Evolutionary conservation across 2,888 invertebrate species (phyloP).

Genomic region (Meliscaeva auricollis): DNA sequence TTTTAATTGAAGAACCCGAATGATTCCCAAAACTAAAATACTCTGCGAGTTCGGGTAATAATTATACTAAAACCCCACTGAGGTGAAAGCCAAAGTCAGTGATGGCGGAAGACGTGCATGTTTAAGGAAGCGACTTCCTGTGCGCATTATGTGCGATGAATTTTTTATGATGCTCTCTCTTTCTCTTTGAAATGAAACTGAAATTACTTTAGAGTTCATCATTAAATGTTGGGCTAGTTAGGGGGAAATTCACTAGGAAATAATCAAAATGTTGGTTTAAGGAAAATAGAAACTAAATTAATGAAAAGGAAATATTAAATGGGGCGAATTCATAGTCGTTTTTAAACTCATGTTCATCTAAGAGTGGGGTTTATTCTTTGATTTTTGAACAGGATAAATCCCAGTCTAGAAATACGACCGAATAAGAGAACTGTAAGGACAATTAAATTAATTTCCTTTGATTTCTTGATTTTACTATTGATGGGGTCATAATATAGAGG

Average conservation of each 20-base stretch:
- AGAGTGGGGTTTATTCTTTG: too few relatives aligned
- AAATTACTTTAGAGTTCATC: slow-evolving; percentile 63
- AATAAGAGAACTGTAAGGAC: too few relatives aligned
- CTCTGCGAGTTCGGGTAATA: neutral
- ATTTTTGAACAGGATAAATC: too few relatives aligned
- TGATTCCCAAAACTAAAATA: neutral
- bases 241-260: neutral
- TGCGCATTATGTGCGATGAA: slow-evolving; percentile 53
- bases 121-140: slow-evolving; percentile 46
- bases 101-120: slow-evolving; percentile 46
- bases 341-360: too few relatives aligned
- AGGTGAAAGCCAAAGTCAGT: slow-evolving; percentile 29
- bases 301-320: slow-evolving; percentile 34
- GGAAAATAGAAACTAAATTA: neutral
- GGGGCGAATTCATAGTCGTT: neutral
- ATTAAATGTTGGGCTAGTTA: slow-evolving; percentile 25
- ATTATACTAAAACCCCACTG: neutral
- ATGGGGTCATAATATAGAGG: too few relatives aligned
- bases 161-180: slow-evolving; percentile 31
- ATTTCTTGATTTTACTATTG: too few relatives aligned
- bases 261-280: neutral
- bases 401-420: too few relatives aligned
- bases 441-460: too few relatives aligned
- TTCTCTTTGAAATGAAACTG: slow-evolving; percentile 14
- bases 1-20: slow-evolving; percentile 55